Evolutionary conservation across 2,113 vertebrate species (phyloP).

Genomic region (Nanger granti): DNA sequence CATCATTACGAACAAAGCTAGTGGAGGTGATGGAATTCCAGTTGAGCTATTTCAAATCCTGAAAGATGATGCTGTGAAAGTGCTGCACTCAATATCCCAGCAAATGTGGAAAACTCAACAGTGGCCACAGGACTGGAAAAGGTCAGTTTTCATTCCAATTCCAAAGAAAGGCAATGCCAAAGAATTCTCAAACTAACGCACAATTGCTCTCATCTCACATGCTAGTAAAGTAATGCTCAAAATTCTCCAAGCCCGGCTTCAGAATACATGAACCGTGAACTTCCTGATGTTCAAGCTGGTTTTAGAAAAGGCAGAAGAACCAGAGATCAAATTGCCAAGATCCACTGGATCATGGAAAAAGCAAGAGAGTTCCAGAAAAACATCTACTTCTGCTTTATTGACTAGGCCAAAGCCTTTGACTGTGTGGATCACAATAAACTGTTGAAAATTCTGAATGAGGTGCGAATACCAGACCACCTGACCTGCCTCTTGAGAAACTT

Average conservation of each 20-base stretch:
- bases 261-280: fast-evolving
- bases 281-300: neutral
- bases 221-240: neutral
- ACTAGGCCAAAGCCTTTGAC: no score
- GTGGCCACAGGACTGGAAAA: no score
- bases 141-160: no score
- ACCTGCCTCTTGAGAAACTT: neutral
- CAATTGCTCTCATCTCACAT: neutral
- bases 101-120: no score
- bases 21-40: neutral
- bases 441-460: no score
- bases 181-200: no score
- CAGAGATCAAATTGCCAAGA: neutral
- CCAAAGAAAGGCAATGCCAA: no score
- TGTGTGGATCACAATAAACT: no score
- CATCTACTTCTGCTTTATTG: neutral
- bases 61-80: no score
- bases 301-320: neutral
- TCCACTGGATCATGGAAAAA: neutral
- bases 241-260: neutral
- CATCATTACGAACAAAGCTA: neutral
- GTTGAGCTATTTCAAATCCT: neutral
- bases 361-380: neutral
- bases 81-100: no score
- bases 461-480: no score